Evolutionary conservation across 2,797 vertebrate species (phyloP).

Genomic region (Brachyalestes nurse): DNA sequence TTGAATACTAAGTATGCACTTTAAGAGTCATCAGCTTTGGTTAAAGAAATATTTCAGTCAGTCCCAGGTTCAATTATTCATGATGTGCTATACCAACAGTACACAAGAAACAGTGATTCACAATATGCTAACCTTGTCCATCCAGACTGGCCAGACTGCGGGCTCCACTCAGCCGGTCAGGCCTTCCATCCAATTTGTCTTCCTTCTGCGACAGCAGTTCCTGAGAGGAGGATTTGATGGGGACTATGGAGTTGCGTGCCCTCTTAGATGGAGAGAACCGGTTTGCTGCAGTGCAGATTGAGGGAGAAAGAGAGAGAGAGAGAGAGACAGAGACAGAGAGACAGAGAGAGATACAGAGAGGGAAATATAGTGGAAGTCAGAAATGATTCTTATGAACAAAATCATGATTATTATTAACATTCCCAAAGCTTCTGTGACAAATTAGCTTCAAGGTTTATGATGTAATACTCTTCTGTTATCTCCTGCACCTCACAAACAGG

Average conservation of each 20-base stretch:
- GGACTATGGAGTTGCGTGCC: constrained; percentile 88
- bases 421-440: constrained; percentile 37
- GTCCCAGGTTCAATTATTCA: not conserved
- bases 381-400: not conserved
- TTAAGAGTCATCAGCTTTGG: not conserved
- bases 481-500: constrained; percentile 46
- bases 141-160: constrained; percentile 93
- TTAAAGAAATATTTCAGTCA: not conserved
- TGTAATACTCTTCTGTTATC: constrained; percentile 34
- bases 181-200: constrained; percentile 84
- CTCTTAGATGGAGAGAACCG: constrained; percentile 95
- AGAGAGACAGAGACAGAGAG: not conserved
- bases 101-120: not conserved
- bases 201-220: constrained; percentile 87
- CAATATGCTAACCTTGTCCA: constrained; percentile 84
- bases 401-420: constrained; percentile 15
- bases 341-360: too few species aligned
- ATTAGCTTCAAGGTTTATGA: constrained; percentile 52
- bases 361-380: not conserved
- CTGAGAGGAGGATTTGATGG: constrained; percentile 92
- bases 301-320: constrained; percentile 18
- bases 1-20: not conserved
- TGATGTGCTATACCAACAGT: not conserved
- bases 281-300: constrained; percentile 75
- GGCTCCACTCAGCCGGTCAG: constrained; percentile 83